Evolutionary conservation across 2,888 invertebrate genomes (phyloP), one percentile per base, ranked within the genome.

Genomic region (Drosophila pegasa): DNA sequence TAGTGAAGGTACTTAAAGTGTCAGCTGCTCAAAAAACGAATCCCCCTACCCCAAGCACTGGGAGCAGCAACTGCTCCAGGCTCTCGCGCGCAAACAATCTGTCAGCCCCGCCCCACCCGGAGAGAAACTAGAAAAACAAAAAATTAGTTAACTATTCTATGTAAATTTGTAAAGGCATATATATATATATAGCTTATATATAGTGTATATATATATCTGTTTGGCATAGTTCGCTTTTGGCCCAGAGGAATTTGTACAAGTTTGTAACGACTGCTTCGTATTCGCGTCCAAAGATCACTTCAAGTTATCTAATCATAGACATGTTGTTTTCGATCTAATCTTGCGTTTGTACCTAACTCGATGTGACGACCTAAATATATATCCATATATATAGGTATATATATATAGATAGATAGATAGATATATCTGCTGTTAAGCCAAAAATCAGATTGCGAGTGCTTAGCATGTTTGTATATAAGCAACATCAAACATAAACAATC

Each of bases 401-500:
- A 14, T 22, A 12, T 22, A 8, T 25, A 43, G n/a, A 9, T 16
- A 16, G 25, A 25, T 27, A 5, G 16, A 40, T 35, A 35, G 61
- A 40, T 31, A 8, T 27, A 29, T 18, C 57, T 43, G 45, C 33
- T 27, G 20, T 4, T 22, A 22, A 51, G 64, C 37, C 57, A 66
- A 61, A 70, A 61, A 29, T 76, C 60, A 56, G 25, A 59, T 72
- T 51, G 72, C 59, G 48, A 67, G 77, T 72, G 74, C 67, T 43
- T 41, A 63, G 71, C 47, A 59, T 58, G 60, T 55, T 40, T 58
- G 38, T 35, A 71, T 56, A 62, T 50, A 54, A 56, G 63, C 22
- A 67, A 41, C 14, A 16, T 16, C 33, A 33, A 33, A 25, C 33
- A 60, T 69, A 67, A 84, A 84, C 88, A 88, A 80, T 88, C 88